Conservation (phyloP, 1,140 invertebrate genomes). For the Ostrea denselamellosa region DNA sequence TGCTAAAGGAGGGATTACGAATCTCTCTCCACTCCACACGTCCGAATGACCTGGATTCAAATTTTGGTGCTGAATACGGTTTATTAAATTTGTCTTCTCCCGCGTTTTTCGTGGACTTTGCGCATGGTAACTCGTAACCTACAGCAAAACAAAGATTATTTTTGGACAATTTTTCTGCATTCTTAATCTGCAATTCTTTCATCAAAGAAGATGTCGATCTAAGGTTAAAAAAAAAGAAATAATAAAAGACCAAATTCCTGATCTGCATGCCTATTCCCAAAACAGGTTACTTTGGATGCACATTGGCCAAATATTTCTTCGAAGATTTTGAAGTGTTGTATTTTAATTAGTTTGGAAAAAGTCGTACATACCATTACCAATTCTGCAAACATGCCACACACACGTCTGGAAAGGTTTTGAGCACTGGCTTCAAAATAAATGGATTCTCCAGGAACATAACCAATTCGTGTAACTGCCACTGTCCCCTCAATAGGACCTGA, state of each 20-base stretch:
- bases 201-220: no score
- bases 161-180: background rate
- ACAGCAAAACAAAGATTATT: background rate
- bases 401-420: conserved; percentile 57
- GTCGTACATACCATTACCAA: conserved; percentile 54
- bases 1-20: background rate
- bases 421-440: conserved; percentile 62
- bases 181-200: no score
- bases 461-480: conserved; percentile 58
- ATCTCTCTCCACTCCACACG: background rate
- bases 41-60: background rate
- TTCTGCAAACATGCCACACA: conserved; percentile 47
- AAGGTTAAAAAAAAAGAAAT: no score
- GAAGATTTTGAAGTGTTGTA: no score
- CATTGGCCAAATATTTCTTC: no score
- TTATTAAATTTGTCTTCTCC: background rate
- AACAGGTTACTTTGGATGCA: no score
- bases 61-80: background rate
- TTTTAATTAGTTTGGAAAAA: no score
- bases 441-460: conserved; percentile 67
- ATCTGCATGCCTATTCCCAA: no score
- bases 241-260: no score
- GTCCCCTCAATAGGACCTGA: conserved; percentile 66
- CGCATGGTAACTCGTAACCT: background rate
- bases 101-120: background rate